phyloP scores from a whole-genome alignment of 2,113 vertebrate species.

The Apaloderma vittatum region DNA sequence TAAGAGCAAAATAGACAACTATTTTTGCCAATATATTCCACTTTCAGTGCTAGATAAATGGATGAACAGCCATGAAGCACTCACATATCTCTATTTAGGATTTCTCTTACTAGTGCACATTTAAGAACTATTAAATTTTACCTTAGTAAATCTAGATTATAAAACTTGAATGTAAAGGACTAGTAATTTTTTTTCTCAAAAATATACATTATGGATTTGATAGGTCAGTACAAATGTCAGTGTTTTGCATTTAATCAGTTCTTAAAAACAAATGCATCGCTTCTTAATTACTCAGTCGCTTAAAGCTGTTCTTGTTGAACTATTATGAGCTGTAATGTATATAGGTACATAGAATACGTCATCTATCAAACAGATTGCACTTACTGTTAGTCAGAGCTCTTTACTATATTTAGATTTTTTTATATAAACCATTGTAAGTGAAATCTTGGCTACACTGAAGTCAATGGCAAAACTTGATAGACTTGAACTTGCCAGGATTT shows the following conservation, averaged over 20 bases:
- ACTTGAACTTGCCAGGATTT: background rate
- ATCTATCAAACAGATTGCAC: slow-evolving; percentile 37
- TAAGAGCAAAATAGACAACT: background rate
- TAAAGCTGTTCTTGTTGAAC: background rate
- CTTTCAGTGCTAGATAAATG: background rate
- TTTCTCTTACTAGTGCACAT: background rate
- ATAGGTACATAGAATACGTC: background rate
- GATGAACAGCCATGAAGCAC: background rate
- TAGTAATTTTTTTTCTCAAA: background rate
- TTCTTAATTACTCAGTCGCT: slow-evolving; percentile 25
- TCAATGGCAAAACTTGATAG: background rate
- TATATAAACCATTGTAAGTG: background rate
- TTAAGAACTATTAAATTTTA: slow-evolving; percentile 13
- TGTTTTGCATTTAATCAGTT: background rate
- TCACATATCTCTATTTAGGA: background rate
- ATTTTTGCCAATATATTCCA: background rate
- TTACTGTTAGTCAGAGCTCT: slow-evolving; percentile 40
- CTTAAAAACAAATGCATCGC: background rate
- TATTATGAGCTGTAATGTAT: background rate
- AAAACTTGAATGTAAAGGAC: background rate
- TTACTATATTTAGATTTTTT: background rate
- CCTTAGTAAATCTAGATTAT: slow-evolving; percentile 1
- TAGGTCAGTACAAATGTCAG: background rate
- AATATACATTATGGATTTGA: background rate
- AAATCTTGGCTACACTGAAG: background rate